Base-by-base conservation (phyloP, 2,113 vertebrate genomes). In the Propithecus coquereli region DNA sequence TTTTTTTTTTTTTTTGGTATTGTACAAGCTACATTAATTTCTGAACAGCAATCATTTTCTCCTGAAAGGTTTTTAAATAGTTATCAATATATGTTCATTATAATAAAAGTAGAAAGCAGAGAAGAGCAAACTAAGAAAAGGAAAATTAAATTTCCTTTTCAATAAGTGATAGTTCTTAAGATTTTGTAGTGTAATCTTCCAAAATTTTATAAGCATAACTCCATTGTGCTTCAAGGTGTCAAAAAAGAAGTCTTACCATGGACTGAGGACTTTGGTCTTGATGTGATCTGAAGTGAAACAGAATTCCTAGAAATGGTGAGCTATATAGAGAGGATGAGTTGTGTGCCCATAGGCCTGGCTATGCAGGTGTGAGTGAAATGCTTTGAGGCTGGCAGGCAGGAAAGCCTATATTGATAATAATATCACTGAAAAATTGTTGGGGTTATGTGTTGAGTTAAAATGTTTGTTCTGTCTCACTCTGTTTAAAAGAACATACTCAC, bases 401-500 rank as follows among this genome's bases (percentile, higher is more conserved):
- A 77, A 92, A 34, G 6, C 20, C 2, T 45, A 3, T 43, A 32
- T 14, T 59, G 32, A 50, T 63, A 87, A 23, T 9, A 45, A 63
- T 25, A 57, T 80, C 23, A 71, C 11, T 50, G 50, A 76, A 17
- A 22, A 45, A 85, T 37, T 87, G 45, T 22, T 59, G 63, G 71
- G 27, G 40, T n/a, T 74, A 47, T 86, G 17, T 25, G 47, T 85
- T 74, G 59, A 25, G 27, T 59, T 79, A 40, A 59, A 43, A 54
- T 5, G 25, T 91, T 93, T 91, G n/a, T 47, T 84, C 37, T 22
- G 1, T 94, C 89, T 98, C 37, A 57, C 32, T 98, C 97, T 61
- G 90, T 97, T 87, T 80, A 54, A 81, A 89, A 87, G 66, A 80
- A 43, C 0, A 20, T 54, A 16, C 43, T 86, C 52, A 80, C 22